Evolutionary conservation across 1,140 invertebrate species (phyloP), one percentile per base, ranked within the genome.

Genomic region (Musca vetustissima): DNA sequence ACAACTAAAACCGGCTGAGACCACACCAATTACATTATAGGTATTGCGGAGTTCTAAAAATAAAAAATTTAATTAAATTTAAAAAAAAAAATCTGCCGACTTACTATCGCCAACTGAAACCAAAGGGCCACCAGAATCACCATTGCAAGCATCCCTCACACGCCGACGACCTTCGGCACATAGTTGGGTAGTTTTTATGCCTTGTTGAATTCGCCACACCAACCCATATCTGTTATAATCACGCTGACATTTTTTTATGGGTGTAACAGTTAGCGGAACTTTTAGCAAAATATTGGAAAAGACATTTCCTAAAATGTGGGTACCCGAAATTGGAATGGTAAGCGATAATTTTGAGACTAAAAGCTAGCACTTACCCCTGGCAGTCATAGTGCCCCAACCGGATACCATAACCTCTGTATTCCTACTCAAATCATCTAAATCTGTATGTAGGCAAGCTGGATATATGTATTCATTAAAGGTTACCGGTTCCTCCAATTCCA

Each of bases 111-210:
- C 50, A 6, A 84, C 78, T 0, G 77, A 67, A 14, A 88, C 78
- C 15, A 92, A 74, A 0, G 90, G 88, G 0, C 90, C 90, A 1
- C 90, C 90, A 0, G 88, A 89, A 73, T 91, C 90, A 1, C 90
- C 90, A 48, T 83, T 72, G 66, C 89, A 90, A 0, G 88, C 87
- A 70, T 90, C 88, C 49, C 68, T 68, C 70, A 72, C 89, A 74
- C 73, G 88, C 9, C 21, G 49, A 1, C n/a, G 32, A 13, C 87
- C 87, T 0, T 85, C 85, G 0, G 87, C 88, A 69, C 88, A 89
- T 2, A 89, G 50, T 68, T 88, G 85, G 4, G 73, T 66, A 1
- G 55, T 53, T 4, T 68, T 69, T 2, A 83, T 67, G 24, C 76
- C 79, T 0, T 71, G 11, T 9, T 61, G 50, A 0, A 77, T 64